Conservation (phyloP, 2,888 invertebrate genomes). For the Stenolophus ochropezus region DNA sequence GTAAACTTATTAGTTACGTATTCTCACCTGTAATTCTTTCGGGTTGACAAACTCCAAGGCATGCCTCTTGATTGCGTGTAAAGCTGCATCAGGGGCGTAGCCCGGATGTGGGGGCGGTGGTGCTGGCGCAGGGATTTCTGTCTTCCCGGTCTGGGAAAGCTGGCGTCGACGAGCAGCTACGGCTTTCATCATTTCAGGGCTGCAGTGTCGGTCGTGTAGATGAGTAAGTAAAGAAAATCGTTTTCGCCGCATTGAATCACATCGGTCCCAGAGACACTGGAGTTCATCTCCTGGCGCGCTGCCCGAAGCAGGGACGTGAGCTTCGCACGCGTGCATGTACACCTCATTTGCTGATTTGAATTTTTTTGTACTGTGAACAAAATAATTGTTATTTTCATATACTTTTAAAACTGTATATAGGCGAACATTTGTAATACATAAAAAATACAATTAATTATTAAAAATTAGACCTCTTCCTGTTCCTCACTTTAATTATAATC, state of each 20-base stretch:
- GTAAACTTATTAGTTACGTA: neutral
- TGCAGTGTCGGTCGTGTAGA: constrained; percentile 95
- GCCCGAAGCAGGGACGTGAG: constrained; percentile 84
- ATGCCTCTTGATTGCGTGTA: constrained; percentile 97
- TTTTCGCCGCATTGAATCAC: constrained; percentile 91
- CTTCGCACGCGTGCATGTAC: constrained; percentile 89
- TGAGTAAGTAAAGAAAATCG: constrained; percentile 98
- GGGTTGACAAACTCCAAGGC: constrained; percentile 93
- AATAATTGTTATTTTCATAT: neutral
- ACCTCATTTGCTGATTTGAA: constrained; percentile 86
- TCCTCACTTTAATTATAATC: too few relatives aligned
- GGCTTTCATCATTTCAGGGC: constrained; percentile 82
- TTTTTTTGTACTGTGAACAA: constrained; percentile 74
- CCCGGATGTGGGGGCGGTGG: constrained; percentile 82
- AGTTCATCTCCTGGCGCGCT: constrained; percentile 80
- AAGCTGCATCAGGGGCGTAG: constrained; percentile 95
- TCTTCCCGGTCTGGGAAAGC: constrained; percentile 73
- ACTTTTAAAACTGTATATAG: neutral
- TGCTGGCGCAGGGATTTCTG: constrained; percentile 75
- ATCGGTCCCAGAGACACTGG: constrained; percentile 92
- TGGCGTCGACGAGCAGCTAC: constrained; percentile 81
- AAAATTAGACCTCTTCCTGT: too few relatives aligned
- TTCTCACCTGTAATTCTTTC: constrained; percentile 87
- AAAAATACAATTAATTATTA: too few relatives aligned
- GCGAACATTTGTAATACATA: too few relatives aligned